Percentiles rank a stretch among this genome's conserved stretches.
These are phyloP conservation scores for Coluber constrictor DNA, from an alignment of 2,797 vertebrate genomes.

Conservation along the genomic window DNA sequence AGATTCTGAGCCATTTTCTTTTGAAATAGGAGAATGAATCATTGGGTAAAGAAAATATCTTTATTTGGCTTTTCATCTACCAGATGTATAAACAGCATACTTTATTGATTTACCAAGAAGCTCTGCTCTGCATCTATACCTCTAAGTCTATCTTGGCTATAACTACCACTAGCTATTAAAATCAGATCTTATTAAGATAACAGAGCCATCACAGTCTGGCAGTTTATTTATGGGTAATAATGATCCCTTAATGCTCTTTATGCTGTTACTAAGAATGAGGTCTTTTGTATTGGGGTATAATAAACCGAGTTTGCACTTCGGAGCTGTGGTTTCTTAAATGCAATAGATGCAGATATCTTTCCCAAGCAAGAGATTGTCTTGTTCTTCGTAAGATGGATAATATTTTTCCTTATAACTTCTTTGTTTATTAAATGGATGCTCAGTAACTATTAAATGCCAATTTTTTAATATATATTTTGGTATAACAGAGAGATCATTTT, in stretches of 20 bases:
- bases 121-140: not conserved
- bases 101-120: not conserved
- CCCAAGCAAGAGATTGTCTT: not conserved
- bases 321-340: not conserved
- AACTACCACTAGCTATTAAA: not conserved
- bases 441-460: not conserved
- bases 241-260: conserved; percentile 31
- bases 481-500: not conserved
- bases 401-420: not conserved
- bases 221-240: conserved; percentile 19
- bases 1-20: not conserved
- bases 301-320: not conserved
- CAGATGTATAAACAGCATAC: not conserved
- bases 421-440: not conserved
- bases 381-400: not conserved
- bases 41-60: not conserved
- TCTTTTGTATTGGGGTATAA: conserved; percentile 20
- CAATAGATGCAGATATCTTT: not conserved
- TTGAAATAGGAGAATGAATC: not conserved
- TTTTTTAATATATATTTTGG: not conserved
- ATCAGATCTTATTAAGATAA: conserved; percentile 25
- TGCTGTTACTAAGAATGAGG: conserved; percentile 5
- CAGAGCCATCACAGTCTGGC: conserved; percentile 2
- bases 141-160: conserved; percentile 3
- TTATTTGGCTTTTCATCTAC: not conserved